phyloP scores from a whole-genome alignment of 23 tunicate species.

The Halocynthia roretzi region DNA sequence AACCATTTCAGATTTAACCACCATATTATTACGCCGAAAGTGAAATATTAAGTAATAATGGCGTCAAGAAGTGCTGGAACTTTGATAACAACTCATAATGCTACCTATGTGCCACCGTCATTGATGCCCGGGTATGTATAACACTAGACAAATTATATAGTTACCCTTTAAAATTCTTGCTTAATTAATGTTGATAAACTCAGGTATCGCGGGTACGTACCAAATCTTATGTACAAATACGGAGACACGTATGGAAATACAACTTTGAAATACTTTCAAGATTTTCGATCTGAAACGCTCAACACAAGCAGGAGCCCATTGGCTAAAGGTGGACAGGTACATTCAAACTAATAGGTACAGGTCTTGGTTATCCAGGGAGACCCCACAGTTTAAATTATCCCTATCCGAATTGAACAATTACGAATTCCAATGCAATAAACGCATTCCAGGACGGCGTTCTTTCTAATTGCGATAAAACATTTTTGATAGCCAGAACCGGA shows the following conservation, averaged over 20 bases:
- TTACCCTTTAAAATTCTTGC: background rate
- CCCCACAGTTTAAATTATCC: no score
- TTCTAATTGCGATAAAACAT: no score
- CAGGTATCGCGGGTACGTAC: constrained; percentile 86
- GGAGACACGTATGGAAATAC: constrained; percentile 92
- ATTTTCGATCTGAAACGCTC: constrained; percentile 82
- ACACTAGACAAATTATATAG: background rate
- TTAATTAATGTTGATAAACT: no score
- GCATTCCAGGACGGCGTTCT: no score
- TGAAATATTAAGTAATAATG: constrained; percentile 24
- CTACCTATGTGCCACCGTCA: constrained; percentile 77
- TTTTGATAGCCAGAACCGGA: no score
- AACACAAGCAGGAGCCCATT: constrained; percentile 61
- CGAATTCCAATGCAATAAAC: no score
- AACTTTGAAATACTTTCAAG: constrained; percentile 85
- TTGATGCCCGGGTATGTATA: constrained; percentile 83
- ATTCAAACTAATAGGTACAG: background rate
- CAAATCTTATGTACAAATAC: constrained; percentile 80
- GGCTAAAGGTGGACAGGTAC: constrained; percentile 77
- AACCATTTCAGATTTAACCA: no score
- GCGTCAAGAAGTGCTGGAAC: constrained; percentile 93
- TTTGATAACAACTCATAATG: constrained; percentile 78
- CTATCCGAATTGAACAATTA: background rate
- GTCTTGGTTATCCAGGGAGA: background rate
- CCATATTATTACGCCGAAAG: no score